Percentiles rank a stretch among this genome's conserved stretches.
These are phyloP conservation scores for Psephotus haematonotus DNA, from an alignment of 2,113 vertebrate species.

Conservation along the genomic window DNA sequence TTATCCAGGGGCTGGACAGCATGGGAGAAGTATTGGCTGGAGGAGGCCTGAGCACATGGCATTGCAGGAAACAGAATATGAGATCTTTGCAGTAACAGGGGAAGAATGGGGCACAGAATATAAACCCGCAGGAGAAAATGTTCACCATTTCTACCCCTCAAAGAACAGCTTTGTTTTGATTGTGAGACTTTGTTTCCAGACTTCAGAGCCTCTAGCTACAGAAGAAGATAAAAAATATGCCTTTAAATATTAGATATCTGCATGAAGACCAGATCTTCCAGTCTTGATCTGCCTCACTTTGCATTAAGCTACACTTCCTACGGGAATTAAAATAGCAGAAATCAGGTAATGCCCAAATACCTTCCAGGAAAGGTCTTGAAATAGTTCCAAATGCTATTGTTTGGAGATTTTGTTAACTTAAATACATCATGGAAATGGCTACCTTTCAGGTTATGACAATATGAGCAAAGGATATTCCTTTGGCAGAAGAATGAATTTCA, in stretches of 20 bases:
- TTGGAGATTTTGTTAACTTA: neutral
- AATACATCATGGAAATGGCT: neutral
- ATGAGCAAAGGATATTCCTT: neutral
- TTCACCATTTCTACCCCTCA: neutral
- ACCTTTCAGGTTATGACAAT: neutral
- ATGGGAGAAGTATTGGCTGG: accelerated
- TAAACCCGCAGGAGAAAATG: neutral
- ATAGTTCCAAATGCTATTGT: neutral
- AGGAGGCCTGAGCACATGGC: neutral
- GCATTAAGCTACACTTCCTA: neutral
- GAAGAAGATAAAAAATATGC: neutral
- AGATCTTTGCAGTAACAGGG: neutral
- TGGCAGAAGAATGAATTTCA: neutral
- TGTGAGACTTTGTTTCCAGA: neutral
- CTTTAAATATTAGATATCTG: neutral
- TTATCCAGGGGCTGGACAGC: neutral
- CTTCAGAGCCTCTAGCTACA: neutral
- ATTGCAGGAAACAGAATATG: neutral
- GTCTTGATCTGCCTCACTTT: neutral
- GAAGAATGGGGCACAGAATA: neutral
- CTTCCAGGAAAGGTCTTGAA: neutral
- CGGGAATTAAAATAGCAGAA: neutral
- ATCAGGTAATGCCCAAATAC: neutral
- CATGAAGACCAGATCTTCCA: neutral
- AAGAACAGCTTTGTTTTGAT: neutral